A percentile compares a stretch with the other conserved stretches of the same genome.
Evolutionary conservation across 2,113 vertebrate species (phyloP).

Genomic region (Chiloscyllium plagiosum): DNA sequence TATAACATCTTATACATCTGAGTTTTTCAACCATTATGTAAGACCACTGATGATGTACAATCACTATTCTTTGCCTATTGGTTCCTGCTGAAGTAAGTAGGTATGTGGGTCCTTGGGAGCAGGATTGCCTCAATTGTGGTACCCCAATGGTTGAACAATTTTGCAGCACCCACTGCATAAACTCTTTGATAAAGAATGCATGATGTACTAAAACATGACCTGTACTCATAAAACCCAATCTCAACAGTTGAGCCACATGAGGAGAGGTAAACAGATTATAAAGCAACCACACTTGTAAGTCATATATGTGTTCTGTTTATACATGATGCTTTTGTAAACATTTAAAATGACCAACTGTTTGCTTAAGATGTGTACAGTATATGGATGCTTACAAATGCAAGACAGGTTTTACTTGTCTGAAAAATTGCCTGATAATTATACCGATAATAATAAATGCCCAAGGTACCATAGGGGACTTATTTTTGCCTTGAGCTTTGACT

Average conservation of each 20-base stretch:
- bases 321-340: not conserved
- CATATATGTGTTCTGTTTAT: not conserved
- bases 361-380: not conserved
- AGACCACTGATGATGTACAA: not conserved
- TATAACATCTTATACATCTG: not conserved
- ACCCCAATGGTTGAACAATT: not conserved
- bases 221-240: not conserved
- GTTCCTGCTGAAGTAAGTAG: not conserved
- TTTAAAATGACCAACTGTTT: not conserved
- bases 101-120: not conserved
- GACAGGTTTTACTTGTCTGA: not conserved
- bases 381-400: not conserved
- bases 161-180: not conserved
- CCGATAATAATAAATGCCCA: not conserved
- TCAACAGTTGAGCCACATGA: not conserved
- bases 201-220: not conserved
- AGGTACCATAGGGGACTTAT: not conserved
- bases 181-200: not conserved
- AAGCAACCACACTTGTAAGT: not conserved
- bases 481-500: not conserved
- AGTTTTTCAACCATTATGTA: not conserved
- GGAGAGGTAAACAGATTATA: not conserved
- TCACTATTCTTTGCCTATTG: not conserved
- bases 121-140: not conserved
- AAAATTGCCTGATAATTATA: not conserved